Conservation (phyloP, 2,888 invertebrate species). For the Drosophila pseudotalamancana region DNA sequence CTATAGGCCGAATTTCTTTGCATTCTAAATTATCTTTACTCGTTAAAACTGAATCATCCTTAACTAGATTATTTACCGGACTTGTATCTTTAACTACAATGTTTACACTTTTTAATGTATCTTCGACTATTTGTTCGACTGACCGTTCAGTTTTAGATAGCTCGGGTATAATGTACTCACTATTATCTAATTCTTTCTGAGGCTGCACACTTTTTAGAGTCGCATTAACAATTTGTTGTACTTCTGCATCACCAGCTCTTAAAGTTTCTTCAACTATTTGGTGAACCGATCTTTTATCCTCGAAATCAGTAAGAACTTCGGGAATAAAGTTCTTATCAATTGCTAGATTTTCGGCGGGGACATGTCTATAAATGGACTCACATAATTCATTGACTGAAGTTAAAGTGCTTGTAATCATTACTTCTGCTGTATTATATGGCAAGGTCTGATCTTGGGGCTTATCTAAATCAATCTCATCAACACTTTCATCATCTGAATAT, state of each 20-base stretch:
- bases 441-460: background rate
- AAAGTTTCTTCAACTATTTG: constrained; percentile 70
- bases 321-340: background rate
- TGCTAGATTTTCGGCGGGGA: background rate
- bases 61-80: background rate
- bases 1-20: constrained; percentile 59
- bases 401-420: background rate
- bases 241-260: constrained; percentile 66
- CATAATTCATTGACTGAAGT: constrained; percentile 2
- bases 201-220: constrained; percentile 53
- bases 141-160: constrained; percentile 33
- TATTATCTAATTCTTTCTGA: constrained; percentile 6
- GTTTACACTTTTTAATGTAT: constrained; percentile 52
- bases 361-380: constrained; percentile 1
- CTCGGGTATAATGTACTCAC: background rate
- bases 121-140: constrained; percentile 61
- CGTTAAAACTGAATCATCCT: background rate
- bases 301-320: background rate
- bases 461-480: background rate
- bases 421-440: background rate
- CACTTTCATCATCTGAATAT: constrained; percentile 8
- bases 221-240: constrained; percentile 59
- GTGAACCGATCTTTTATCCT: constrained; percentile 59
- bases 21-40: background rate
- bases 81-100: background rate